Percentiles rank a stretch among this genome's conserved stretches.
Conservation (phyloP, 2,113 vertebrate species). For the Balaeniceps rex region DNA sequence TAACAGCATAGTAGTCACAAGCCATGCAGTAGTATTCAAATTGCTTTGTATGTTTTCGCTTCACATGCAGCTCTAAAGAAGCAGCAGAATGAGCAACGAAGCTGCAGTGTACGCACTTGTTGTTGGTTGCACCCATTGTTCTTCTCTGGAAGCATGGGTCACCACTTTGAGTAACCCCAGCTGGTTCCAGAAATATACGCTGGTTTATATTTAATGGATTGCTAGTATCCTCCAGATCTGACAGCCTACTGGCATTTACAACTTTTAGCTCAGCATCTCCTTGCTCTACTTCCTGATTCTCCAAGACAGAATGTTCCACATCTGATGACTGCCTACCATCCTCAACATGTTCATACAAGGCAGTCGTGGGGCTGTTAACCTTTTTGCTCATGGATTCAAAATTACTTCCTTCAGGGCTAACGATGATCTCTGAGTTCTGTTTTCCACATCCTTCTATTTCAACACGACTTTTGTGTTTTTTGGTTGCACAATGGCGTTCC, state of each 20-base stretch:
- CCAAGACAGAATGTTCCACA: neutral
- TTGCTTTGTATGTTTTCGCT: conserved; percentile 90
- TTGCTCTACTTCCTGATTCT: conserved; percentile 21
- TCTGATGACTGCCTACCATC: neutral
- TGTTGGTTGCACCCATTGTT: conserved; percentile 38
- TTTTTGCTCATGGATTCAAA: conserved; percentile 55
- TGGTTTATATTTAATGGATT: conserved; percentile 17
- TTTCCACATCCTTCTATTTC: conserved; percentile 73
- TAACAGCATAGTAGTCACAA: conserved; percentile 93
- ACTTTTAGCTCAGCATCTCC: conserved; percentile 25
- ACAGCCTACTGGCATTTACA: neutral
- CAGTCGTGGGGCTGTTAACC: neutral
- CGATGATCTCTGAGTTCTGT: conserved; percentile 59
- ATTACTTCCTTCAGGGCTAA: conserved; percentile 62
- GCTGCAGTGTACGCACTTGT: conserved; percentile 81
- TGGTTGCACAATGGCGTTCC: conserved; percentile 96
- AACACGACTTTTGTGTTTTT: conserved; percentile 89
- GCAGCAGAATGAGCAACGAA: conserved; percentile 86
- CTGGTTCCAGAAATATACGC: neutral
- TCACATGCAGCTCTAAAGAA: conserved; percentile 88
- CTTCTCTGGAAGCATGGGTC: conserved; percentile 58
- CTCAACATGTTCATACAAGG: conserved; percentile 8
- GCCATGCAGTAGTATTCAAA: conserved; percentile 95
- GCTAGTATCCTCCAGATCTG: neutral
- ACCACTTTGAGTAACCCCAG: conserved; percentile 9